Conservation (phyloP, 2,888 invertebrate species). For the Choristoneura rosaceana region DNA sequence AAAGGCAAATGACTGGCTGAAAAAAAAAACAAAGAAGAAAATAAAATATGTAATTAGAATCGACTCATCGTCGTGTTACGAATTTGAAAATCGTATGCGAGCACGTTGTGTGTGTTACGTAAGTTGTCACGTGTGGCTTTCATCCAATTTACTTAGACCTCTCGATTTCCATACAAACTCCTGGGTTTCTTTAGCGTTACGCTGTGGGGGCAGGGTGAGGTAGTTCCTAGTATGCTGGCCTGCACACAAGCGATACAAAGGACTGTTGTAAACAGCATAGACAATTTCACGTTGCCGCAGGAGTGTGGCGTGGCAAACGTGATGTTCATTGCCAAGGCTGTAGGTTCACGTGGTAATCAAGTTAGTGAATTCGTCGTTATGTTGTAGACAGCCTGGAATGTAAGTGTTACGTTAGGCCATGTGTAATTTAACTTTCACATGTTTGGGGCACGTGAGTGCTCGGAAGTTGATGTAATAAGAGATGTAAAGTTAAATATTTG, state of each 20-base stretch:
- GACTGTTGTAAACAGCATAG: slow-evolving; percentile 25
- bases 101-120: slow-evolving; percentile 37
- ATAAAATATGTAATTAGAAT: slow-evolving; percentile 15
- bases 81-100: slow-evolving; percentile 36
- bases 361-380: slow-evolving; percentile 36
- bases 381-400: slow-evolving; percentile 4
- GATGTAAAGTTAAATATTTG: no score
- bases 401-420: background rate
- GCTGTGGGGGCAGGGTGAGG: background rate
- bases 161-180: background rate
- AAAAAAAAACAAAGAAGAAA: slow-evolving; percentile 7
- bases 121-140: slow-evolving; percentile 32
- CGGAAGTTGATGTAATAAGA: no score
- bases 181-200: no score
- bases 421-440: background rate
- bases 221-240: background rate
- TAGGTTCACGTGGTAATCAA: slow-evolving; percentile 39
- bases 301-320: slow-evolving; percentile 32
- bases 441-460: background rate
- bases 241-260: slow-evolving; percentile 21
- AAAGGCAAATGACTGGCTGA: background rate
- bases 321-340: slow-evolving; percentile 35
- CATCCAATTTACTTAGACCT: slow-evolving; percentile 7
- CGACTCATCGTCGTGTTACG: slow-evolving; percentile 34
- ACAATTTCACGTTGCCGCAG: slow-evolving; percentile 29